phyloP scores from a whole-genome alignment of 2,888 invertebrate genomes.

The Mylabris sibirica region DNA sequence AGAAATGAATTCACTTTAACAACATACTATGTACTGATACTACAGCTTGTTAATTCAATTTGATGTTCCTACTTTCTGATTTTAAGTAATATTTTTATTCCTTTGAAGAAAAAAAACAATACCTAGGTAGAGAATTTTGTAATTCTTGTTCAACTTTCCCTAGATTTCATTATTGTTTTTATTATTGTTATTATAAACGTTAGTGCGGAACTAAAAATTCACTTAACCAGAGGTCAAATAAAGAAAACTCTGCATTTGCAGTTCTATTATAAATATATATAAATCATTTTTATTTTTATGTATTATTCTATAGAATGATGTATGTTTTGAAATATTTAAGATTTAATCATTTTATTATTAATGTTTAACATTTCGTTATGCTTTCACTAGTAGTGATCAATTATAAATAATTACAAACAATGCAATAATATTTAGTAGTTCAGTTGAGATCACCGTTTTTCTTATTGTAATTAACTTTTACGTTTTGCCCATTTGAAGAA shows the following conservation, averaged over 20 bases:
- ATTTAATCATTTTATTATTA: slow-evolving; percentile 16
- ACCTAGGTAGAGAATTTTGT: not conserved
- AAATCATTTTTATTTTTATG: not conserved
- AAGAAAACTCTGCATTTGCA: not conserved
- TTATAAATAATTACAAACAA: slow-evolving; percentile 33
- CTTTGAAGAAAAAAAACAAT: not conserved
- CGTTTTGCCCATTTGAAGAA: slow-evolving; percentile 9
- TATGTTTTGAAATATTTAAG: slow-evolving; percentile 10
- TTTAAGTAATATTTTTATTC: not conserved
- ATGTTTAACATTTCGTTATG: slow-evolving; percentile 31
- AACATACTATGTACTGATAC: too few relatives aligned
- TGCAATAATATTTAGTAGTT: slow-evolving; percentile 22
- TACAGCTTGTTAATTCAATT: slow-evolving; percentile 7
- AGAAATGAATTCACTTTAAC: not conserved
- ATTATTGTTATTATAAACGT: not conserved
- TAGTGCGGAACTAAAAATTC: slow-evolving; percentile 8
- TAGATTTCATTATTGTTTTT: slow-evolving; percentile 9
- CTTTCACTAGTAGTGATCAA: slow-evolving; percentile 34
- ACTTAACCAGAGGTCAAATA: slow-evolving; percentile 1
- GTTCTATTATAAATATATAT: not conserved
- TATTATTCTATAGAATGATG: not conserved
- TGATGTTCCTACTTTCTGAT: slow-evolving; percentile 12
- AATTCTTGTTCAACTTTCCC: slow-evolving; percentile 15
- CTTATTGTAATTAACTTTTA: slow-evolving; percentile 13
- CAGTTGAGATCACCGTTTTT: slow-evolving; percentile 26